Percentiles rank a stretch among this genome's conserved stretches.
Conservation (phyloP, 2,888 invertebrate genomes). For the Tenthredo distinguenda region DNA sequence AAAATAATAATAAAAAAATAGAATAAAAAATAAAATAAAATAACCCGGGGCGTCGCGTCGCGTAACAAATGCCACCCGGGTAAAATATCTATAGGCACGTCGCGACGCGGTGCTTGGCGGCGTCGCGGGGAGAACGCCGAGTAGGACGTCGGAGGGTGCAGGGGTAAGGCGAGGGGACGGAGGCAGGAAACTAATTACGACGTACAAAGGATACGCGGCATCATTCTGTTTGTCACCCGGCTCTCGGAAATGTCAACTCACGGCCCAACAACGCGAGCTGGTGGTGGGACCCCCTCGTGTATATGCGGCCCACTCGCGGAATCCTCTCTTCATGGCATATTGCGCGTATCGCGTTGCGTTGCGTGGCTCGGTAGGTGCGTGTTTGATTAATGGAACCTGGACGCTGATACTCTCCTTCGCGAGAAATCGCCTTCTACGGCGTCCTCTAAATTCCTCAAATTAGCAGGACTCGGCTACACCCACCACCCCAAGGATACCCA, state of each 20-base stretch:
- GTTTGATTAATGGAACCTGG: constrained; percentile 47
- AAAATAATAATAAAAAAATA: neutral
- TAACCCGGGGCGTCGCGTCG: constrained; percentile 16
- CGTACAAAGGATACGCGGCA: constrained; percentile 66
- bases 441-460: constrained; percentile 16
- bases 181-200: constrained; percentile 66
- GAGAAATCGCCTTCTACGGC: constrained; percentile 15
- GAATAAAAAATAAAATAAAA: neutral
- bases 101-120: constrained; percentile 37
- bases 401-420: constrained; percentile 22
- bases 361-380: constrained; percentile 12
- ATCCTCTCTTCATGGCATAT: constrained; percentile 52
- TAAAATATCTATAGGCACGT: constrained; percentile 47
- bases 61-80: constrained; percentile 50
- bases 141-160: constrained; percentile 25
- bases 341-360: constrained; percentile 37
- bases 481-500: neutral
- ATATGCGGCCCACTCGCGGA: constrained; percentile 46
- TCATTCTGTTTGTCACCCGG: constrained; percentile 66
- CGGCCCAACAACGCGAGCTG: constrained; percentile 40
- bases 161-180: constrained; percentile 32
- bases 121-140: constrained; percentile 24
- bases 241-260: constrained; percentile 62
- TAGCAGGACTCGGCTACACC: neutral
- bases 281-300: constrained; percentile 49